Percentiles rank a stretch among this genome's conserved stretches.
Evolutionary conservation across 2,888 invertebrate genomes (phyloP).

Genomic region (Macrophya alboannulata): DNA sequence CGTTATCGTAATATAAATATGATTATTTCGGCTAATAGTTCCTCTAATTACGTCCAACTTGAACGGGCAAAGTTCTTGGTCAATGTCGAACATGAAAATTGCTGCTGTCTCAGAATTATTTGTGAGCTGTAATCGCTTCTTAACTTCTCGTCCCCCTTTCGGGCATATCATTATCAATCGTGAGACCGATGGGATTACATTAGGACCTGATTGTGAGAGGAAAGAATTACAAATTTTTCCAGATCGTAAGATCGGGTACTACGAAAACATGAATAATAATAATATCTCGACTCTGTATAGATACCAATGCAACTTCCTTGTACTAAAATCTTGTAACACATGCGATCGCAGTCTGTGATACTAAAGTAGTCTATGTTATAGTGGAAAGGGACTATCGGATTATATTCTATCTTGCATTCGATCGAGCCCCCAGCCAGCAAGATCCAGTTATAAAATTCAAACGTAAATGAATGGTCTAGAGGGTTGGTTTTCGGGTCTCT

Average conservation of each 20-base stretch:
- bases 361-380: conserved; percentile 76
- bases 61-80: conserved; percentile 72
- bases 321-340: conserved; percentile 68
- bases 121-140: conserved; percentile 73
- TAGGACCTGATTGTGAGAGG: conserved; percentile 63
- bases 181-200: conserved; percentile 59
- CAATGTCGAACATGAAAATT: conserved; percentile 76
- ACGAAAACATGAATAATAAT: conserved; percentile 58
- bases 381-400: conserved; percentile 71
- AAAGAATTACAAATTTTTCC: conserved; percentile 29
- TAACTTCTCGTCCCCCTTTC: conserved; percentile 50
- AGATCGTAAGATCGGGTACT: conserved; percentile 33
- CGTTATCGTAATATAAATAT: conserved; percentile 71
- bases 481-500: conserved; percentile 74
- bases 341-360: conserved; percentile 69
- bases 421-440: conserved; percentile 67
- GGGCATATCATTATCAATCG: conserved; percentile 62
- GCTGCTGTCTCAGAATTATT: conserved; percentile 74
- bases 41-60: conserved; percentile 73
- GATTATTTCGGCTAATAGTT: conserved; percentile 69
- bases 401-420: conserved; percentile 74
- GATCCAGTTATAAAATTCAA: conserved; percentile 71
- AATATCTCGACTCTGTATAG: conserved; percentile 62
- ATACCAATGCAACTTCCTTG: conserved; percentile 75
- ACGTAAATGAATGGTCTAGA: conserved; percentile 75